Conservation (phyloP, 2,888 invertebrate species). For the Meteorus colon region DNA sequence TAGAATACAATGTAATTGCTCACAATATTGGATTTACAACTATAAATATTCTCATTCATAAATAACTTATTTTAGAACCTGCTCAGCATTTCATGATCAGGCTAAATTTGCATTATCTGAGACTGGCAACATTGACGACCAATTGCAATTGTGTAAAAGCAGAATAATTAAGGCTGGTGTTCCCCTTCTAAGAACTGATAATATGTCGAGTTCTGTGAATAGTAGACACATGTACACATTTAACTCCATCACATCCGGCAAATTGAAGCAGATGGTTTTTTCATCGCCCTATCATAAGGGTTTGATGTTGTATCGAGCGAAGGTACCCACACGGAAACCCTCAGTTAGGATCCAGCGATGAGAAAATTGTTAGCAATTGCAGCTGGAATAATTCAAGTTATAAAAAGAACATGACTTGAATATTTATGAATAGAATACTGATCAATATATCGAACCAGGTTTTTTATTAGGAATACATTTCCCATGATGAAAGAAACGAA, state of each 20-base stretch:
- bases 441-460: not conserved
- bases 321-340: not conserved
- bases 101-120: too few species aligned
- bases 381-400: not conserved
- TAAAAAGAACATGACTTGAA: not conserved
- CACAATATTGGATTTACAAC: too few species aligned
- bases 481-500: not conserved
- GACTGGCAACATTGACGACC: too few species aligned
- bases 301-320: not conserved
- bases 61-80: too few species aligned
- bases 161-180: too few species aligned
- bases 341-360: not conserved
- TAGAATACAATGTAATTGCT: too few species aligned
- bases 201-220: not conserved
- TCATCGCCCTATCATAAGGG: not conserved
- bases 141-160: too few species aligned
- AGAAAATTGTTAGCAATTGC: not conserved
- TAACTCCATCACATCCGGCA: not conserved
- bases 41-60: too few species aligned
- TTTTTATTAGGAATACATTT: too few species aligned
- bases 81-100: too few species aligned
- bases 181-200: too few species aligned
- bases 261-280: constrained; percentile 6
- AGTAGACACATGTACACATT: not conserved
- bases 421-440: not conserved